phyloP scores from a whole-genome alignment of 2,797 vertebrate genomes.

The Pangasius mekongensis region DNA sequence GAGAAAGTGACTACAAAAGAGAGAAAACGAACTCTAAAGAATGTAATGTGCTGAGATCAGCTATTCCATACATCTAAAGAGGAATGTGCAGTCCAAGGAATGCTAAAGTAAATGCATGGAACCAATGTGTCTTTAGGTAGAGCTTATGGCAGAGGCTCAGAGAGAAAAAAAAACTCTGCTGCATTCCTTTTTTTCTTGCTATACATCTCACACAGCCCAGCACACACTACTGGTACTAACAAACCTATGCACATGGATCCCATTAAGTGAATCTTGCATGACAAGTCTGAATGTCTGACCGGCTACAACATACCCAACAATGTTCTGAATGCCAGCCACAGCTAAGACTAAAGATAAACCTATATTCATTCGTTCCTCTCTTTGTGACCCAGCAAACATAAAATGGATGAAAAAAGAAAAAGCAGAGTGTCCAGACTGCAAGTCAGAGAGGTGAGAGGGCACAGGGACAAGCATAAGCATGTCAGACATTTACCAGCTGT shows the following conservation, averaged over 20 bases:
- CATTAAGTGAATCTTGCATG: conserved; percentile 12
- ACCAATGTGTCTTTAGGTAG: conserved; percentile 30
- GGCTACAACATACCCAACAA: neutral
- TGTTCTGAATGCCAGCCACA: neutral
- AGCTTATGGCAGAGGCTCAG: conserved; percentile 37
- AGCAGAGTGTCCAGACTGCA: neutral
- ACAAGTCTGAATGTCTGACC: neutral
- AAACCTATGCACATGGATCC: conserved; percentile 30
- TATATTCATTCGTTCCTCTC: neutral
- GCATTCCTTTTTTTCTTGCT: conserved; percentile 7
- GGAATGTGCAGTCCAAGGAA: conserved; percentile 36
- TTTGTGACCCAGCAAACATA: neutral
- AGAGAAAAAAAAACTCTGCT: neutral
- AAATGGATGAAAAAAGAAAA: neutral
- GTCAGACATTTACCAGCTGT: conserved; percentile 65
- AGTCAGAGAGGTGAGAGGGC: conserved; percentile 56
- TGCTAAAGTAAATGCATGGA: conserved; percentile 37
- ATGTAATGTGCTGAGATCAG: conserved; percentile 24
- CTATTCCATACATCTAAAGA: conserved; percentile 39
- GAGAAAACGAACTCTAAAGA: neutral
- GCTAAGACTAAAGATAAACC: neutral
- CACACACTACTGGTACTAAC: neutral
- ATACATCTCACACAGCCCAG: neutral
- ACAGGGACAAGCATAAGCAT: conserved; percentile 53
- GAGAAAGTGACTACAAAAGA: conserved; percentile 2